Evolutionary conservation across 2,797 vertebrate species (phyloP).

Genomic region (Premnoplex brunnescens): DNA sequence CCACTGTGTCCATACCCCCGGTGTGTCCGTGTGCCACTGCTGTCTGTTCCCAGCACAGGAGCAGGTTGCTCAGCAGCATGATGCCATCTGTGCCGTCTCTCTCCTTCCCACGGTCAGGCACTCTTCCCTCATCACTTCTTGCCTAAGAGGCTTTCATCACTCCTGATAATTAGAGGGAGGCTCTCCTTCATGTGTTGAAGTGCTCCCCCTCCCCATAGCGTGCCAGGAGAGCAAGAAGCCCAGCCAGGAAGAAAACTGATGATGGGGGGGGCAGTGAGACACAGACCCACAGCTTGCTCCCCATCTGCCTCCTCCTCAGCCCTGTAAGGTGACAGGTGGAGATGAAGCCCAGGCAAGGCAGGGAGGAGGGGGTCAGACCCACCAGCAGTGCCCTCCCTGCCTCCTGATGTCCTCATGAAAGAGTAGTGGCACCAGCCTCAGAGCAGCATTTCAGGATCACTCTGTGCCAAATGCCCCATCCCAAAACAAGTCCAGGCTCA

Average conservation of each 20-base stretch:
- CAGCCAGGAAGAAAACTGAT: background rate
- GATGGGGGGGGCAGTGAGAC: background rate
- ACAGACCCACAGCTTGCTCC: background rate
- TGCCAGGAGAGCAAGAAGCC: background rate
- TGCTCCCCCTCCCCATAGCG: background rate
- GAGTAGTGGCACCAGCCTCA: background rate
- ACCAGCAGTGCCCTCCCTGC: fast-evolving
- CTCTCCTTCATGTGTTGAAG: slow-evolving; percentile 27
- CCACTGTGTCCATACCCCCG: background rate
- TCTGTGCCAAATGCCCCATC: background rate
- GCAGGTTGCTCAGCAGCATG: slow-evolving; percentile 59
- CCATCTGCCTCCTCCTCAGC: background rate
- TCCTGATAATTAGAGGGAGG: slow-evolving; percentile 54
- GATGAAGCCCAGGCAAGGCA: background rate
- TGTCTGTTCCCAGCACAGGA: slow-evolving; percentile 2
- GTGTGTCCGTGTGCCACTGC: background rate
- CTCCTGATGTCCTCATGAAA: fast-evolving
- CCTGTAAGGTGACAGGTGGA: background rate
- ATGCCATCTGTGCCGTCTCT: slow-evolving; percentile 70
- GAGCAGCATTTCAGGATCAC: background rate
- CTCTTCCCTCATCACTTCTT: slow-evolving; percentile 60
- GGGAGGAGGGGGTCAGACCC: background rate
- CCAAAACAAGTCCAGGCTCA: background rate
- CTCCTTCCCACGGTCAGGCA: slow-evolving; percentile 68
- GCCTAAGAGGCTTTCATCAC: slow-evolving; percentile 66